Base-by-base conservation (phyloP, 1,140 invertebrate genomes). In the Lysiphlebus fabarum region DNA sequence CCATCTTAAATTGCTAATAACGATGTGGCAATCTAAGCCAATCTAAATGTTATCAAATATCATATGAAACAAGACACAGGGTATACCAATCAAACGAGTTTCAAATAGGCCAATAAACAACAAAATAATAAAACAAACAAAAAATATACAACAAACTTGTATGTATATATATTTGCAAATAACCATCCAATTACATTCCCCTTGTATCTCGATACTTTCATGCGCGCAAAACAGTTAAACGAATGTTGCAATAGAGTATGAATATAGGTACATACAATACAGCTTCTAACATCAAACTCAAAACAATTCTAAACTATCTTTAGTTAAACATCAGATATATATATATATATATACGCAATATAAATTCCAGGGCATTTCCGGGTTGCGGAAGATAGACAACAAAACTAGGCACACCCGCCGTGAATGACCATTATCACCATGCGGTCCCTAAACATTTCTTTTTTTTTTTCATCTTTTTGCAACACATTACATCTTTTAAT, bases 291-390 rank as follows among this genome's bases (percentile, higher is more conserved):
- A 26, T 26, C 17, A 4, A 26, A 26, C 17, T 26, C 17, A 26
- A 26, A 26, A 26, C 17, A 26, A 26, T 26, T 26, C 17, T 26
- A 26, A 26, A 26, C 17, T 26, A 1, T 26, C 17, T 26, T 26
- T 26, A 26, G 17, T 1, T 1, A 26, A 26, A 26, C 17, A 26
- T 26, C 4, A n/a, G 17, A 26, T 26, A 26, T 26, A 26, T 26
- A 26, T 26, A 26, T 26, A 26, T 26, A 26, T 26, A 26, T 26
- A 26, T 59, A 59, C 50, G 58, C 58, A 59, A 59, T 59, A 59
- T 59, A 59, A 59, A 59, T 59, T 59, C 58, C 58, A 59, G 58
- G 58, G 58, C 56, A 49, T 53, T 59, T 53, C 58, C 50, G 58
- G 58, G 58, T 59, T 7, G 45, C 42, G 17, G 49, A 33, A 59